A percentile compares a stretch with the other conserved stretches of the same genome.
phyloP scores from a whole-genome alignment of 2,797 vertebrate genomes.

The Myioborus miniatus region DNA sequence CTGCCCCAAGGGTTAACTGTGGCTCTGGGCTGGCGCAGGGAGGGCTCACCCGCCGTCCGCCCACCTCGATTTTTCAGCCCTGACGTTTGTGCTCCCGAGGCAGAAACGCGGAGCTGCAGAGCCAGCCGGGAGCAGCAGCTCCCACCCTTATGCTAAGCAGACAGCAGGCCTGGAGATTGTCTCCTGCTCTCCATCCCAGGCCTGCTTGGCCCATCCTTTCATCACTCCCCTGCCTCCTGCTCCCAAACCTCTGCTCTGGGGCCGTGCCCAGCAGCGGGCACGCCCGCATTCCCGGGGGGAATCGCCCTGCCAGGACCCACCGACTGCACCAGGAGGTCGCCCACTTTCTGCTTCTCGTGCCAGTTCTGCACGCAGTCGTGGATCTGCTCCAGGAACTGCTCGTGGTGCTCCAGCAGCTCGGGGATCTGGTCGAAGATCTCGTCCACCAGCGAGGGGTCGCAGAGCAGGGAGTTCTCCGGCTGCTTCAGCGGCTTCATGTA shows the following conservation, averaged over 20 bases:
- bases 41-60: neutral
- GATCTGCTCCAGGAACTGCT: constrained; percentile 94
- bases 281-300: neutral
- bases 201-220: neutral
- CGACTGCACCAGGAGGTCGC: constrained; percentile 91
- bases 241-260: neutral
- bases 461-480: constrained; percentile 87
- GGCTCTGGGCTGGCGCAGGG: neutral
- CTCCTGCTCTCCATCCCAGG: constrained; percentile 35
- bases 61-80: constrained; percentile 30
- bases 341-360: constrained; percentile 93
- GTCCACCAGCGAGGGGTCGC: constrained; percentile 92
- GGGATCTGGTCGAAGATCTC: constrained; percentile 99
- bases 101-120: constrained; percentile 4
- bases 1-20: constrained; percentile 52
- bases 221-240: constrained; percentile 11
- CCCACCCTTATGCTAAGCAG: constrained; percentile 47
- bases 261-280: neutral
- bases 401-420: constrained; percentile 95
- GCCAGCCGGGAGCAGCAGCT: neutral
- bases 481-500: constrained; percentile 98
- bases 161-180: constrained; percentile 53
- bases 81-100: neutral
- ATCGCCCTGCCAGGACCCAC: constrained; percentile 73
- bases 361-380: constrained; percentile 88